A percentile compares a stretch with the other conserved stretches of the same genome.
Evolutionary conservation across 2,888 invertebrate species (phyloP).

Genomic region (Crossocerus cetratus): DNA sequence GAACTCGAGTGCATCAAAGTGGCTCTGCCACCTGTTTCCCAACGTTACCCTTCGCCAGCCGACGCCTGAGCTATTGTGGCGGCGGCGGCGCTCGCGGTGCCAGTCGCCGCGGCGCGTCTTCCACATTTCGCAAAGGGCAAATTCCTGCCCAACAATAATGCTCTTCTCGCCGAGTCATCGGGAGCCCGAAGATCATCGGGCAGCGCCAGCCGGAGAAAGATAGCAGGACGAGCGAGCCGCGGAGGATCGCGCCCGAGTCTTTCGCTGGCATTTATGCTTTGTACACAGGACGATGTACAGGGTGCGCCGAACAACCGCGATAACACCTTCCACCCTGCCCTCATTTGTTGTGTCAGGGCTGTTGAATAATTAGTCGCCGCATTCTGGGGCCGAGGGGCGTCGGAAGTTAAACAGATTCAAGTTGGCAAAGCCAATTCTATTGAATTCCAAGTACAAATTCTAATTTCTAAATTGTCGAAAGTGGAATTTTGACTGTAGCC

Average conservation of each 20-base stretch:
- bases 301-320: too few relatives aligned
- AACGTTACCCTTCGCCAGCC: background rate
- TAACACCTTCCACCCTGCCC: too few relatives aligned
- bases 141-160: slow-evolving; percentile 35
- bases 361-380: too few relatives aligned
- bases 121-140: slow-evolving; percentile 42
- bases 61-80: background rate
- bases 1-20: too few relatives aligned
- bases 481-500: too few relatives aligned
- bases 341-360: too few relatives aligned
- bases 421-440: too few relatives aligned
- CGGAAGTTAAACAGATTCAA: too few relatives aligned
- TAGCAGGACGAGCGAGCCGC: slow-evolving; percentile 7
- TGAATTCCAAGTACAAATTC: too few relatives aligned
- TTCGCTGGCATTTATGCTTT: slow-evolving; percentile 46
- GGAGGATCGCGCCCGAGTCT: slow-evolving; percentile 43
- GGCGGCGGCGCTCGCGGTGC: background rate
- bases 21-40: background rate
- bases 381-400: too few relatives aligned
- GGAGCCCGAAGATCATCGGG: slow-evolving; percentile 13
- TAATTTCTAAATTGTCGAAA: too few relatives aligned
- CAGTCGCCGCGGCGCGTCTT: background rate
- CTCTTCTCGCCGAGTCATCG: slow-evolving; percentile 29
- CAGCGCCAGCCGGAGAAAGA: slow-evolving; percentile 15
- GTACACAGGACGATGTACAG: background rate